Evolutionary conservation across 2,113 vertebrate species (phyloP).

Genomic region (Saccopteryx leptura): DNA sequence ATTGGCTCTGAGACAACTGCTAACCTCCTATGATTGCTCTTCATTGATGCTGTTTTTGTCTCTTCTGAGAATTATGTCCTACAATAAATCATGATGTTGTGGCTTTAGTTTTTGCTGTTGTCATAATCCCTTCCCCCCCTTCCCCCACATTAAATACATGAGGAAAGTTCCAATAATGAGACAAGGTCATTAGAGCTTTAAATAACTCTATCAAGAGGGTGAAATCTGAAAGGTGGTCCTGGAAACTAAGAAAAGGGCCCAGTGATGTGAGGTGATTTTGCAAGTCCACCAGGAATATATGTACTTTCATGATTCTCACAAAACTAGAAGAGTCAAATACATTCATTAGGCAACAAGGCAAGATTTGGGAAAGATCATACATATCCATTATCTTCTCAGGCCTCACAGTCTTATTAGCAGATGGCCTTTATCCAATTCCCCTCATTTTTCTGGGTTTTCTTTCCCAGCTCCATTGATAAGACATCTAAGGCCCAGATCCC

Average conservation of each 20-base stretch:
- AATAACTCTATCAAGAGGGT: background rate
- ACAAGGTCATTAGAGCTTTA: constrained; percentile 23
- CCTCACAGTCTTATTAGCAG: background rate
- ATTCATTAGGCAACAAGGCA: background rate
- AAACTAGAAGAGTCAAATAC: background rate
- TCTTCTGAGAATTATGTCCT: constrained; percentile 55
- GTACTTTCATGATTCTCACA: constrained; percentile 10
- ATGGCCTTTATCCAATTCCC: background rate
- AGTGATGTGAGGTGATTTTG: background rate
- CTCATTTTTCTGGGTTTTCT: background rate
- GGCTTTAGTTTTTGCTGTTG: constrained; percentile 30
- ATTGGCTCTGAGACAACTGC: constrained; percentile 42
- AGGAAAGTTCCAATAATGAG: constrained; percentile 27
- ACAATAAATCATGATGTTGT: constrained; percentile 55
- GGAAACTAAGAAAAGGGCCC: background rate
- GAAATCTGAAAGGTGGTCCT: background rate
- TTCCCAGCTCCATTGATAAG: background rate
- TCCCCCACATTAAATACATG: constrained; percentile 15
- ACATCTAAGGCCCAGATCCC: background rate
- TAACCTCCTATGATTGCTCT: constrained; percentile 25
- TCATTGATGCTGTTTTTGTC: constrained; percentile 45
- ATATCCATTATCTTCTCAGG: background rate
- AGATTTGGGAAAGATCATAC: background rate
- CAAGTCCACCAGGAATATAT: background rate
- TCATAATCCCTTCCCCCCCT: background rate